Conservation (phyloP, 2,888 invertebrate genomes). For the Sicus ferrugineus region DNA sequence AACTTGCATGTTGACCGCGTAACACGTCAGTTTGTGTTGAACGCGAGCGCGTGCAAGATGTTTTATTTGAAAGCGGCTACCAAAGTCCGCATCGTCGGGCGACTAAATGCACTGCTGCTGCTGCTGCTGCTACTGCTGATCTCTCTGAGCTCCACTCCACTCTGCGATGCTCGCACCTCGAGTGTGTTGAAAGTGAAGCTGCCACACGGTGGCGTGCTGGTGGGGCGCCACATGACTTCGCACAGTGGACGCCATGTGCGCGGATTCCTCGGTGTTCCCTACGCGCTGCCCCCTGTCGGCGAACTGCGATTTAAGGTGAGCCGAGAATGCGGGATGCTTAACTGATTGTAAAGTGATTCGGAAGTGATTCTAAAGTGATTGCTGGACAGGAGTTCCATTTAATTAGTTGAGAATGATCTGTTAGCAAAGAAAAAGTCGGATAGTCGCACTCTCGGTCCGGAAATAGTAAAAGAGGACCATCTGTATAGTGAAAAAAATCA, state of each 20-base stretch:
- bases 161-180: conserved; percentile 54
- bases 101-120: neutral
- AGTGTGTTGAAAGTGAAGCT: conserved; percentile 56
- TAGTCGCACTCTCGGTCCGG: too few species aligned
- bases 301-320: conserved; percentile 72
- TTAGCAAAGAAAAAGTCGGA: too few species aligned
- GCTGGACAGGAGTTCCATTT: too few species aligned
- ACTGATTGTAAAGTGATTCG: too few species aligned
- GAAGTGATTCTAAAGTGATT: too few species aligned
- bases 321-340: too few species aligned
- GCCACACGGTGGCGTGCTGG: conserved; percentile 66
- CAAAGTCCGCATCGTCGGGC: neutral
- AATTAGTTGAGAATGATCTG: too few species aligned
- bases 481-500: too few species aligned
- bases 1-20: conserved; percentile 12
- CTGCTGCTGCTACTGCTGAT: neutral
- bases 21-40: conserved; percentile 9
- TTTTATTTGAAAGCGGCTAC: neutral
- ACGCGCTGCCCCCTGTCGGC: conserved; percentile 71
- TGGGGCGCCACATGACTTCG: conserved; percentile 68
- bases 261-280: conserved; percentile 73
- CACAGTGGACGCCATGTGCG: conserved; percentile 69
- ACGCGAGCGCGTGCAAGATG: conserved; percentile 24
- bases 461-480: too few species aligned
- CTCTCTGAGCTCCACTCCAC: conserved; percentile 8